Evolutionary conservation across 1,140 invertebrate species (phyloP).

Genomic region (Melipona quadrifasciata): DNA sequence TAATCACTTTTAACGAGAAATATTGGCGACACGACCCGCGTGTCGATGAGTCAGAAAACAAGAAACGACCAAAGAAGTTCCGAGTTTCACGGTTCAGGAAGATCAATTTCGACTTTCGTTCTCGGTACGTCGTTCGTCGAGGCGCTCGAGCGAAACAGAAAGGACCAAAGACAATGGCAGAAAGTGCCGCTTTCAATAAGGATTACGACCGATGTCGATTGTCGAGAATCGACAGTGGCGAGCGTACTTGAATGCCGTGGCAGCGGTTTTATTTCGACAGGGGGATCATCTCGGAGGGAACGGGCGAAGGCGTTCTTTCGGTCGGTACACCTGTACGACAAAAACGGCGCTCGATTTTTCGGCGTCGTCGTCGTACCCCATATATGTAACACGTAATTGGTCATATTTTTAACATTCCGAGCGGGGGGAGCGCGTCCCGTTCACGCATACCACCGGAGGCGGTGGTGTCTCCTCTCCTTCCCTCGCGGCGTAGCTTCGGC

Average conservation of each 20-base stretch:
- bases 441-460: conserved; percentile 45
- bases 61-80: not conserved
- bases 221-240: conserved; percentile 1
- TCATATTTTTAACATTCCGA: conserved; percentile 72
- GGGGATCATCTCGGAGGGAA: conserved; percentile 2
- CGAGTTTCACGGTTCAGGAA: not conserved
- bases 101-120: not conserved
- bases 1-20: too few species aligned
- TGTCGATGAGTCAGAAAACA: too few species aligned
- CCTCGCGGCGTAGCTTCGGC: conserved; percentile 3
- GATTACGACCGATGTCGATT: not conserved
- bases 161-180: not conserved
- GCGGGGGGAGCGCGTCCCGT: conserved; percentile 50
- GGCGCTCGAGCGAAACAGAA: not conserved
- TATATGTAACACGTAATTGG: conserved; percentile 80
- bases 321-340: conserved; percentile 42
- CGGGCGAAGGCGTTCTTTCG: not conserved
- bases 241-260: not conserved
- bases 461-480: not conserved
- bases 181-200: not conserved
- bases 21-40: too few species aligned
- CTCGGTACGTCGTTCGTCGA: not conserved
- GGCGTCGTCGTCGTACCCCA: conserved; percentile 65
- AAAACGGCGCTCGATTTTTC: conserved; percentile 61
- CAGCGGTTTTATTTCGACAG: conserved; percentile 12